phyloP scores from a whole-genome alignment of 2,113 vertebrate genomes.

The Sceloporus undulatus region DNA sequence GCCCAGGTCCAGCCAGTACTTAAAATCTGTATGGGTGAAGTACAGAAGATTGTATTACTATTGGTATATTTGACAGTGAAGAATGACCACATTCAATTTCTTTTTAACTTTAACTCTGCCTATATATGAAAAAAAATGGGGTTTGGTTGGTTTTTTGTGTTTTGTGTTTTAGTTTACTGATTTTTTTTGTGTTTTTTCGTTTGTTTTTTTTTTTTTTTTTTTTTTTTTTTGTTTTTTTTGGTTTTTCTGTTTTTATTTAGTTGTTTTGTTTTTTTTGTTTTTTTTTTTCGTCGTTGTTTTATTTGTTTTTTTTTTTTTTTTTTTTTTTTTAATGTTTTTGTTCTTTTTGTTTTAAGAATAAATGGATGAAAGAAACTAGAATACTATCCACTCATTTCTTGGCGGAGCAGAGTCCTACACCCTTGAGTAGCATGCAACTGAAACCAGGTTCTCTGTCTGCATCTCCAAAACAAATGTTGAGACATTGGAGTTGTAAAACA shows the following conservation, averaged over 20 bases:
- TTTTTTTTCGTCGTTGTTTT: no score
- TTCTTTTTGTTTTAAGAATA: no score
- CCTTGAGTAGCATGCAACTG: no score
- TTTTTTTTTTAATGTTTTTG: no score
- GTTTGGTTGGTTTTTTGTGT: no score
- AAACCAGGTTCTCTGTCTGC: neutral
- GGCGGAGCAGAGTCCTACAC: neutral
- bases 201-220: no score
- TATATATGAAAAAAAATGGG: neutral
- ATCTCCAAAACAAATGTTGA: neutral
- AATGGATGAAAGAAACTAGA: neutral
- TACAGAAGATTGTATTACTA: conserved; percentile 22
- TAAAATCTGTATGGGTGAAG: conserved; percentile 57
- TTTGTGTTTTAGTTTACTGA: no score
- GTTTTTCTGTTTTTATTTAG: no score
- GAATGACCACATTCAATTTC: neutral
- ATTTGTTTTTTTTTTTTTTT: no score
- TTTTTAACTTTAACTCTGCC: neutral
- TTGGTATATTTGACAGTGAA: neutral
- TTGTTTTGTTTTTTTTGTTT: no score
- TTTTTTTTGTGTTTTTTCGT: no score
- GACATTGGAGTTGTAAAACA: neutral
- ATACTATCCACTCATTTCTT: neutral
- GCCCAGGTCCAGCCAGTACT: conserved; percentile 53
- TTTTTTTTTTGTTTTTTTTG: no score